Evolutionary conservation across 2,888 invertebrate species (phyloP).

Genomic region (Ochlodes sylvanus): DNA sequence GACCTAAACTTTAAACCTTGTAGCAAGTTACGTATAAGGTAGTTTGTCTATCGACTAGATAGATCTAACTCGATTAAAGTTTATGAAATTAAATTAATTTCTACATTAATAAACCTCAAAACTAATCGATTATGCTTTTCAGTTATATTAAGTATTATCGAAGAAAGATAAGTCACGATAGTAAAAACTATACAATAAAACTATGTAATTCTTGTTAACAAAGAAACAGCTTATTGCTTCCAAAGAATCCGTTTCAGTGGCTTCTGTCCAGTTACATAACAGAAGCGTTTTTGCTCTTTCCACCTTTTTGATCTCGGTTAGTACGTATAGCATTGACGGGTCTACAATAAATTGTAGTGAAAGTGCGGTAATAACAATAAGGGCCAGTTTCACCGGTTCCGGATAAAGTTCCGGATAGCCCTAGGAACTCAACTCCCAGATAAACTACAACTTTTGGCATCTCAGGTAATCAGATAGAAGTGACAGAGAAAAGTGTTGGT

Average conservation of each 20-base stretch:
- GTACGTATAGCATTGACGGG: constrained; percentile 30
- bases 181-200: too few relatives aligned
- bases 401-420: too few relatives aligned
- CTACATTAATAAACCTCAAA: neutral
- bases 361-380: constrained; percentile 63
- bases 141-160: neutral
- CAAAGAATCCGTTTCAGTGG: constrained; percentile 15
- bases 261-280: constrained; percentile 22
- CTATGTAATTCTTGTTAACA: neutral
- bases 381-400: too few relatives aligned
- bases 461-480: too few relatives aligned
- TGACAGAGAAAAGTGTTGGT: too few relatives aligned
- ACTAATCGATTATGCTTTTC: neutral
- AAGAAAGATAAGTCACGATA: too few relatives aligned
- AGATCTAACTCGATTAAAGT: neutral
- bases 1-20: too few relatives aligned
- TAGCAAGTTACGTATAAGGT: too few relatives aligned
- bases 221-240: constrained; percentile 16
- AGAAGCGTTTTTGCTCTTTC: constrained; percentile 28
- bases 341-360: constrained; percentile 55
- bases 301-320: constrained; percentile 26
- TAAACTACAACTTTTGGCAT: too few relatives aligned
- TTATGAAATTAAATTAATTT: neutral
- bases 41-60: too few relatives aligned
- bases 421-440: too few relatives aligned